A percentile compares a stretch with the other conserved stretches of the same genome.
Conservation (phyloP, 2,888 invertebrate genomes). For the Orchesellides sinensis region DNA sequence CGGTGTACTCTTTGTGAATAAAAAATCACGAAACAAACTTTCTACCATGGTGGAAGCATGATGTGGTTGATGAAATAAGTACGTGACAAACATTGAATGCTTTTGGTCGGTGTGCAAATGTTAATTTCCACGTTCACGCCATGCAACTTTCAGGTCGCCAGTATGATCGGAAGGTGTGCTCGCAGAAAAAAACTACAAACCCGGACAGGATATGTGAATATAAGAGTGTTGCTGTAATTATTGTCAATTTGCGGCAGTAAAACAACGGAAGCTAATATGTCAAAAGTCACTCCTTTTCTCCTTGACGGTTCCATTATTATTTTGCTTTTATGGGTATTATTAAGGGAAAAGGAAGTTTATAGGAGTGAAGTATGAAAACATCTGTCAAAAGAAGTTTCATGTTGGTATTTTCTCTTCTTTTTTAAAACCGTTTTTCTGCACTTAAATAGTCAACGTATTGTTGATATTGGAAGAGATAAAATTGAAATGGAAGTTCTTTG, state of each 20-base stretch:
- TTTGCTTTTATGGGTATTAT: too few species aligned
- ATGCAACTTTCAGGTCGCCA: neutral
- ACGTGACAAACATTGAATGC: constrained; percentile 1
- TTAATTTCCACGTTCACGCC: neutral
- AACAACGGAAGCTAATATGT: constrained; percentile 69
- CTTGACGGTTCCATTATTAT: neutral
- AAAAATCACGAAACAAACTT: constrained; percentile 8
- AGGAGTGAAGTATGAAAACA: neutral
- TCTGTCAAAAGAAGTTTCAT: neutral
- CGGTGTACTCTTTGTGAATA: neutral
- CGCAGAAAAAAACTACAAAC: constrained; percentile 11
- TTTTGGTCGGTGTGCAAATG: neutral
- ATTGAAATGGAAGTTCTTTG: too few species aligned
- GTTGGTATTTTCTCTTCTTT: too few species aligned
- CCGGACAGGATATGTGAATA: constrained; percentile 66
- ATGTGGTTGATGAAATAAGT: neutral
- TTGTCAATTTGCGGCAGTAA: constrained; percentile 74
- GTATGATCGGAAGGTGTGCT: neutral
- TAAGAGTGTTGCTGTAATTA: constrained; percentile 66
- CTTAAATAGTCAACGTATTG: too few species aligned
- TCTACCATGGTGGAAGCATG: too few species aligned
- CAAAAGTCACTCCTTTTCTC: neutral
- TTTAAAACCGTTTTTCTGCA: too few species aligned
- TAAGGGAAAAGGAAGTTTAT: neutral
- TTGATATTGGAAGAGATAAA: too few species aligned